Evolutionary conservation across 2,797 vertebrate genomes (phyloP).

Genomic region (Telmatherina bonti): DNA sequence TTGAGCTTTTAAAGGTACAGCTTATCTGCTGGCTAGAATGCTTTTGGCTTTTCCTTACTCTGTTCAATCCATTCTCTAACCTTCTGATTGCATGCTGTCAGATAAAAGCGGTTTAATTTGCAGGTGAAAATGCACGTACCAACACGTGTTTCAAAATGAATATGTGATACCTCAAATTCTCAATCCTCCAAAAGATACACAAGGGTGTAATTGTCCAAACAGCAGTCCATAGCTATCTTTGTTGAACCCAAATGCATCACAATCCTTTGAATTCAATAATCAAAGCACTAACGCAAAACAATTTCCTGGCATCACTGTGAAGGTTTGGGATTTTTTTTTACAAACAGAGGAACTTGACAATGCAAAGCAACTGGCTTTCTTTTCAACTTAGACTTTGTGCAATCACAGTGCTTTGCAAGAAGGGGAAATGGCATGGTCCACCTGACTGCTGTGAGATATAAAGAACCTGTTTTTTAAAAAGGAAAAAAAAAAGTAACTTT

Average conservation of each 20-base stretch:
- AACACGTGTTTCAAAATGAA: background rate
- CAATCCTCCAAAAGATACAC: background rate
- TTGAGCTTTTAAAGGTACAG: conserved; percentile 65
- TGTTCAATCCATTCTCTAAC: conserved; percentile 31
- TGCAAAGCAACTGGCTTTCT: conserved; percentile 37
- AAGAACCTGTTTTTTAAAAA: conserved; percentile 37
- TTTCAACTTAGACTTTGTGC: conserved; percentile 37
- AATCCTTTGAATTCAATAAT: conserved; percentile 15
- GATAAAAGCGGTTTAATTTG: conserved; percentile 29
- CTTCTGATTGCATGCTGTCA: background rate
- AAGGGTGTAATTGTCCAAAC: background rate
- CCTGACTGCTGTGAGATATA: conserved; percentile 54
- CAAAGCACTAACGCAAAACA: conserved; percentile 2
- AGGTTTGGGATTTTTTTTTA: conserved; percentile 29
- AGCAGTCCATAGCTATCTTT: background rate
- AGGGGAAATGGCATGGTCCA: conserved; percentile 13
- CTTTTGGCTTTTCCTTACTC: conserved; percentile 32
- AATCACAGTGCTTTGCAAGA: conserved; percentile 23
- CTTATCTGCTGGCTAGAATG: conserved; percentile 44
- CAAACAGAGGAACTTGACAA: conserved; percentile 24
- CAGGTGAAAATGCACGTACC: background rate
- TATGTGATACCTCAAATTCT: background rate
- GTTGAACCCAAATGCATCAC: background rate
- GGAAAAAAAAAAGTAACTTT: no score
- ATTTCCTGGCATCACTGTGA: background rate